These are phyloP conservation scores for Palaemon carinicauda DNA, from an alignment of 1,140 invertebrate genomes.

Conservation along the genomic window DNA sequence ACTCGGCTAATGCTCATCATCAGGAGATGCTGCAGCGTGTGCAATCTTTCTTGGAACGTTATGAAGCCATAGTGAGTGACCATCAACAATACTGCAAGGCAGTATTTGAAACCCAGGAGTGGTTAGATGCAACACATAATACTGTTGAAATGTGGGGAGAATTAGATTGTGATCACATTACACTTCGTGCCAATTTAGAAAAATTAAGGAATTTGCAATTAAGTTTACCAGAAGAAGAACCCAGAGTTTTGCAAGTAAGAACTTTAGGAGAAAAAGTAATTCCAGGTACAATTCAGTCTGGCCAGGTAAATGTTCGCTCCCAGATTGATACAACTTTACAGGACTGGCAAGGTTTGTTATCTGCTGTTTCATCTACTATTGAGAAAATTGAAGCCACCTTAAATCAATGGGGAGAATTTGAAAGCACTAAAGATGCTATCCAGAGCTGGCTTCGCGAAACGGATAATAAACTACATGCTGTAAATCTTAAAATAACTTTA, in stretches of 20 bases:
- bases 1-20: conserved; percentile 72
- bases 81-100: conserved; percentile 92
- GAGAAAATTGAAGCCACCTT: conserved; percentile 81
- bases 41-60: conserved; percentile 71
- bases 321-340: conserved; percentile 88
- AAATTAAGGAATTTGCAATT: conserved; percentile 74
- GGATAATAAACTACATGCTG: conserved; percentile 85
- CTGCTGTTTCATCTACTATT: conserved; percentile 75
- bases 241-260: conserved; percentile 80
- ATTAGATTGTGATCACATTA: conserved; percentile 84
- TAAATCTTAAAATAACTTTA: conserved; percentile 85
- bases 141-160: conserved; percentile 88
- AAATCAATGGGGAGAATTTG: conserved; percentile 91
- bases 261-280: conserved; percentile 87
- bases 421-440: conserved; percentile 84
- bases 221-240: conserved; percentile 85
- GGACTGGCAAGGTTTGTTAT: conserved; percentile 86
- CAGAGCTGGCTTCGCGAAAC: conserved; percentile 88
- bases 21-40: conserved; percentile 74
- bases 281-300: conserved; percentile 83
- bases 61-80: conserved; percentile 89
- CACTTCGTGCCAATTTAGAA: conserved; percentile 90
- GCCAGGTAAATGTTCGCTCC: conserved; percentile 84
- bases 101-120: conserved; percentile 87
- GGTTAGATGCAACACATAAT: conserved; percentile 88